These are phyloP conservation scores for Lacerta viridis DNA, from an alignment of 2,797 vertebrate genomes.

Conservation along the genomic window DNA sequence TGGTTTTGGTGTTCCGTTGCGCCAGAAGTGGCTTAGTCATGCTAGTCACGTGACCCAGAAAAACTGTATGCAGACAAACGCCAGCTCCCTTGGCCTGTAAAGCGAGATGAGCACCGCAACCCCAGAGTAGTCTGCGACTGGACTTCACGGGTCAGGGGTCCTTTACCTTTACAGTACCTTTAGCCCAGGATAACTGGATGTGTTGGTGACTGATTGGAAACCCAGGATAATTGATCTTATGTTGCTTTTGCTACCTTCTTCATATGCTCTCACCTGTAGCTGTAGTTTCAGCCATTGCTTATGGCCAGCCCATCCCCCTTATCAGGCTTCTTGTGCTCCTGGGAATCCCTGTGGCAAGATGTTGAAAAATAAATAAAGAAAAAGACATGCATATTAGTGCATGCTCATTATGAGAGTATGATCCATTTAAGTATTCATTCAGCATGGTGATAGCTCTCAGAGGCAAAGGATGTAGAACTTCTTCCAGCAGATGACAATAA, in stretches of 20 bases:
- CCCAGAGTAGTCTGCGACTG: too few relatives aligned
- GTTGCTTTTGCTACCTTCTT: not conserved
- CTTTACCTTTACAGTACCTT: too few relatives aligned
- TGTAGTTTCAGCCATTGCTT: not conserved
- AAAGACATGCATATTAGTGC: not conserved
- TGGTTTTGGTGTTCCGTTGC: too few relatives aligned
- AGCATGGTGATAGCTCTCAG: not conserved
- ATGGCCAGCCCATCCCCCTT: not conserved
- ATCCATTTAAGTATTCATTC: not conserved
- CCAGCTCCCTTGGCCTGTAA: too few relatives aligned
- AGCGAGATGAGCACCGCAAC: too few relatives aligned
- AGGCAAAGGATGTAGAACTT: not conserved
- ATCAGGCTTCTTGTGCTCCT: not conserved
- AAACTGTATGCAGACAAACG: too few relatives aligned
- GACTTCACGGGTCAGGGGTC: too few relatives aligned
- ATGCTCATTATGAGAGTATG: not conserved
- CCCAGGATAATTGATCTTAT: not conserved
- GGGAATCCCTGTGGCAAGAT: not conserved
- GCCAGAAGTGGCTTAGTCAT: too few relatives aligned
- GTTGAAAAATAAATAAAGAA: not conserved
- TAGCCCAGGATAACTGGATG: constrained; percentile 1
- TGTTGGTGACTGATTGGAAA: not conserved
- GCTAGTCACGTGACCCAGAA: too few relatives aligned
- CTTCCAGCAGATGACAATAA: not conserved
- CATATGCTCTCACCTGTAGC: not conserved